These are phyloP conservation scores for Phengaris alcon DNA, from an alignment of 2,888 invertebrate species.

Conservation along the genomic window DNA sequence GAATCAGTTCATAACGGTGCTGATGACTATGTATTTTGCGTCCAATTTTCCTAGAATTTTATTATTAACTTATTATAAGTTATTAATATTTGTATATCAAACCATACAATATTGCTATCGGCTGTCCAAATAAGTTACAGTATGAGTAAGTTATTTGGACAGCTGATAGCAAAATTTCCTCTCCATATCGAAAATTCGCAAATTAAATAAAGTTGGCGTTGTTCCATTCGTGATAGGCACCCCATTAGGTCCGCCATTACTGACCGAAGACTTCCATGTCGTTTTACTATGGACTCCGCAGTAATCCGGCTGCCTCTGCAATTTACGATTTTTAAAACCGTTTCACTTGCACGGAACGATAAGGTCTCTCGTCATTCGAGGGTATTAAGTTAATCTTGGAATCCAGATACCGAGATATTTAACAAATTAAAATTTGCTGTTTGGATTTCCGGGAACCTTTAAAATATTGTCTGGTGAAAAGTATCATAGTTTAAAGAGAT, in stretches of 20 bases:
- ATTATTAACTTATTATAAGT: not conserved
- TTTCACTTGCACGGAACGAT: constrained; percentile 63
- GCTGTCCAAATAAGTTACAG: too few relatives aligned
- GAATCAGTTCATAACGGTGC: too few relatives aligned
- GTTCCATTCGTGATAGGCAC: constrained; percentile 55
- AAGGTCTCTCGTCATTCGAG: constrained; percentile 40
- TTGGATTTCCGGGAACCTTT: too few relatives aligned
- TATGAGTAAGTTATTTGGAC: not conserved
- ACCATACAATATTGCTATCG: too few relatives aligned
- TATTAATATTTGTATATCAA: not conserved
- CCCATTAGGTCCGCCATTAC: constrained; percentile 54
- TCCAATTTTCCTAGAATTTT: too few relatives aligned
- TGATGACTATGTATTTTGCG: too few relatives aligned
- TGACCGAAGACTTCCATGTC: constrained; percentile 68
- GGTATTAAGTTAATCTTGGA: not conserved
- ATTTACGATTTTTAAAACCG: constrained; percentile 68
- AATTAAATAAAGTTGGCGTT: constrained; percentile 50
- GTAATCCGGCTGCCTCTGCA: constrained; percentile 43
- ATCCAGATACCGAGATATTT: constrained; percentile 5
- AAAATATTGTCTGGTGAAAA: too few relatives aligned
- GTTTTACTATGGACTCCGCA: constrained; percentile 56
- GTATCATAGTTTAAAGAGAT: not conserved
- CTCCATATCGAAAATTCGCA: constrained; percentile 37
- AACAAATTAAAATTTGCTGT: not conserved
- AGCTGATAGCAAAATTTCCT: not conserved